Evolutionary conservation across 2,113 vertebrate species (phyloP).

Genomic region (Opisthocomus hoazin): DNA sequence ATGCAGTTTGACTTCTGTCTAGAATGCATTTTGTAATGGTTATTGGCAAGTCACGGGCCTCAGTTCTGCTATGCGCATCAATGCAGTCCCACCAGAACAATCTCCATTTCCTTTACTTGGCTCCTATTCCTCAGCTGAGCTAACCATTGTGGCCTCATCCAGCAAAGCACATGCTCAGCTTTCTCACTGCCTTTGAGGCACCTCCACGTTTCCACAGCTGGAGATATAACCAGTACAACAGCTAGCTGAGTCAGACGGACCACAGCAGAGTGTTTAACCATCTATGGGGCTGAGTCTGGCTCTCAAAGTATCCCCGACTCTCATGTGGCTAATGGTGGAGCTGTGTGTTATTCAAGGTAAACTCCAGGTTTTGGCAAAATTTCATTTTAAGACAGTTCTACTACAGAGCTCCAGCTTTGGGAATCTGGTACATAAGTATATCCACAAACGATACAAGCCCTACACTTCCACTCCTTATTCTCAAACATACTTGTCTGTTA

Average conservation of each 20-base stretch:
- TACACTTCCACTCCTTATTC: not conserved
- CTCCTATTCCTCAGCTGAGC: not conserved
- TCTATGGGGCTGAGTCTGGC: not conserved
- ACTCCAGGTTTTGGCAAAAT: constrained; percentile 26
- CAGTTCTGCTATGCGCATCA: not conserved
- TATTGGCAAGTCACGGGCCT: not conserved
- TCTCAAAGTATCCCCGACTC: not conserved
- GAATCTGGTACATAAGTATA: not conserved
- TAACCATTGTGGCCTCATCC: not conserved
- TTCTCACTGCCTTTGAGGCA: not conserved
- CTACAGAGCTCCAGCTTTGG: not conserved
- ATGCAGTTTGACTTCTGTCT: not conserved
- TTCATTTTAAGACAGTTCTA: not conserved
- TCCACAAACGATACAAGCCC: not conserved
- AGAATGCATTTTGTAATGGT: not conserved
- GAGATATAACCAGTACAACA: not conserved
- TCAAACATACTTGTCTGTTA: not conserved
- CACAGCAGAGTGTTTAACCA: not conserved
- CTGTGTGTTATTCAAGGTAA: not conserved
- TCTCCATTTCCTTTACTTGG: not conserved
- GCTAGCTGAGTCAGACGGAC: not conserved
- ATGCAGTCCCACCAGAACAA: not conserved
- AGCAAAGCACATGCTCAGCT: not conserved
- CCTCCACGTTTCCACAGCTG: not conserved
- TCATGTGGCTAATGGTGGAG: not conserved